Base-by-base conservation (phyloP, 2,797 vertebrate genomes). In the Acrossocheilus wenchowensis region DNA sequence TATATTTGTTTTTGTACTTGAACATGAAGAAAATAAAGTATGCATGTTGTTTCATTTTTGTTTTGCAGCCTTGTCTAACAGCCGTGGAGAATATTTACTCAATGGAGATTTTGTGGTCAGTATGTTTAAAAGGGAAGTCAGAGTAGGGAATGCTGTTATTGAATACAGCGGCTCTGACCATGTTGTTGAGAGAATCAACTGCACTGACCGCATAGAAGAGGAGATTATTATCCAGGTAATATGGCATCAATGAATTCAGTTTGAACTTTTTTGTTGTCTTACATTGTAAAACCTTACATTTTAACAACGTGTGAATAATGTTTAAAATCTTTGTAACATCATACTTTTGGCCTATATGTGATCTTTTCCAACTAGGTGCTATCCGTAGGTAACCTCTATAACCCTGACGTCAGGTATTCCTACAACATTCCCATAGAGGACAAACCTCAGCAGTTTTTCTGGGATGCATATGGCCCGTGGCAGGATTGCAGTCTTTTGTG, bases 61-160 rank as follows among this genome's bases (percentile, higher is more conserved):
- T 90, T 92, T 91, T 89, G 50, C 95, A 99, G 98, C 98, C 89
- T 95, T 99, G 92, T 97, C 98, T 89, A 98, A 96, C 93, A 97
- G 96, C 91, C 96, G 95, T 90, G 98, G 96, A 91, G 98, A 98
- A 93, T 99, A 97, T 95, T 95, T 99, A 93, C 96, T 99, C 82
- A 99, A 99, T 83, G 98, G 98, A 89, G 96, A 99, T 91, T 99
- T 98, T 92, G 97, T 99, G 90, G 98, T 99, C 95, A 98, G 97
- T 90, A 99, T 99, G 98, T 98, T 98, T 94, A 99, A 99, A 96
- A 98, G 96, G 96, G 98, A 99, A 97, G 97, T 99, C 91, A 99
- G 96, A 93, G 93, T 99, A 87, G 97, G 97, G 89, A 97, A 96
- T 78, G 95, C 96, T 21, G 88, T 98, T 85, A 96, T 99, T 4